These are phyloP conservation scores for Girardinichthys multiradiatus DNA, from an alignment of 2,113 vertebrate species.

Conservation along the genomic window DNA sequence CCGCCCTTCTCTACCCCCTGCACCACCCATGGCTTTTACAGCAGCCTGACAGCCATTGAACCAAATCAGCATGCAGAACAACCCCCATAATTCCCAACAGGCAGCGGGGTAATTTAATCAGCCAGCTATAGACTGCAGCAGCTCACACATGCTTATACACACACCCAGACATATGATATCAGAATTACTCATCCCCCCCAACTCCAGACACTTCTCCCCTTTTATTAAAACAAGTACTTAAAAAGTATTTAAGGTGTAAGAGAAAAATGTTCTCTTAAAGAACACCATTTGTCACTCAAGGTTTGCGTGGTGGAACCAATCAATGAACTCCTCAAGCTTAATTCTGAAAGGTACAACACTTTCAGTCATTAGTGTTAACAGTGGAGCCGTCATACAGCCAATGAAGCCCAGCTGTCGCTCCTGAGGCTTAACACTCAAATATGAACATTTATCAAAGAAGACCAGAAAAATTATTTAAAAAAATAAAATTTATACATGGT, in stretches of 20 bases:
- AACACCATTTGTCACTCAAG: background rate
- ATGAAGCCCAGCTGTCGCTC: constrained; percentile 69
- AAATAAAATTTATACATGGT: no score
- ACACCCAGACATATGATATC: background rate
- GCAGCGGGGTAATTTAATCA: constrained; percentile 70
- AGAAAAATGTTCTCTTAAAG: background rate
- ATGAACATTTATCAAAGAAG: constrained; percentile 67
- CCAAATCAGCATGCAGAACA: constrained; percentile 59
- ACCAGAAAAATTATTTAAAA: no score
- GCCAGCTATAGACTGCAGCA: constrained; percentile 45
- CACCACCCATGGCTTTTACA: constrained; percentile 32
- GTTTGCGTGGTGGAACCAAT: background rate
- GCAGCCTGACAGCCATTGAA: constrained; percentile 60
- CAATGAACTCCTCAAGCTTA: constrained; percentile 25
- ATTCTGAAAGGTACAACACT: constrained; percentile 3
- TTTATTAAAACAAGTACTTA: background rate
- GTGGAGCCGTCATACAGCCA: constrained; percentile 50
- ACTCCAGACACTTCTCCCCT: constrained; percentile 25
- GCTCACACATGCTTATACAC: constrained; percentile 18
- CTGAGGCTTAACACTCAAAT: constrained; percentile 40
- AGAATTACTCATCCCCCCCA: background rate
- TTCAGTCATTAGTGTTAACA: constrained; percentile 42
- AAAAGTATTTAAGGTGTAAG: background rate
- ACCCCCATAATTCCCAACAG: constrained; percentile 55
- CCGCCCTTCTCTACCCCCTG: constrained; percentile 5